Percentiles rank a stretch among this genome's conserved stretches.
Conservation (phyloP, 2,888 invertebrate species). For the Drosophila histrio region DNA sequence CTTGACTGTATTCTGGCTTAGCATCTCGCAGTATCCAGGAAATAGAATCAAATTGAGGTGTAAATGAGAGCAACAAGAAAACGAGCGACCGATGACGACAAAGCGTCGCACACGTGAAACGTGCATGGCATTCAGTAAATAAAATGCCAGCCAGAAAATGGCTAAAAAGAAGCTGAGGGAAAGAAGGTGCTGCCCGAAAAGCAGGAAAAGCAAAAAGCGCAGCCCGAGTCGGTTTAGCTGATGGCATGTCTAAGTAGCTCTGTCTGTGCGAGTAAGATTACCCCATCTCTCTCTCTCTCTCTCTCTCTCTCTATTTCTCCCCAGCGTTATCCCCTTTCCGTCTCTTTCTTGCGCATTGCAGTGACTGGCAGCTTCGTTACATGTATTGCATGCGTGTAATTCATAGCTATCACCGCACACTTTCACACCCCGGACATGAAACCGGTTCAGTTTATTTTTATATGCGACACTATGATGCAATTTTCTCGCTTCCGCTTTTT, state of each 20-base stretch:
- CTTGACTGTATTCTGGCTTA: constrained; percentile 33
- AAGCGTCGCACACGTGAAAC: constrained; percentile 41
- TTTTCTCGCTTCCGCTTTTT: constrained; percentile 73
- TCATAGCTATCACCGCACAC: constrained; percentile 67
- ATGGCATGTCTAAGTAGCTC: constrained; percentile 74
- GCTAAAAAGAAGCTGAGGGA: constrained; percentile 5
- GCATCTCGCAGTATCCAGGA: constrained; percentile 46
- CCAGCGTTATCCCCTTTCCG: not conserved
- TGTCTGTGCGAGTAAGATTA: constrained; percentile 35
- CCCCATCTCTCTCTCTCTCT: not conserved
- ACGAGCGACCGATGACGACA: constrained; percentile 27
- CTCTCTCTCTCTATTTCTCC: not conserved
- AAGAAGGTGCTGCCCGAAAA: constrained; percentile 6
- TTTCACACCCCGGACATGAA: constrained; percentile 53
- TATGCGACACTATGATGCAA: constrained; percentile 78
- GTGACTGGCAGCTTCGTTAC: constrained; percentile 39
- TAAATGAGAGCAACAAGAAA: constrained; percentile 73
- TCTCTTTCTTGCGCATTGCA: not conserved
- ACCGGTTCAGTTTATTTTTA: constrained; percentile 75
- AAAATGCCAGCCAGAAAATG: constrained; percentile 33
- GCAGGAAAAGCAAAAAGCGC: constrained; percentile 27
- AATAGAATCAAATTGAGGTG: constrained; percentile 81
- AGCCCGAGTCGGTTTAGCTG: constrained; percentile 54
- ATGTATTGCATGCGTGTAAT: constrained; percentile 72
- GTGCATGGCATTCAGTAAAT: constrained; percentile 61